Conservation (phyloP, 37 sponge, comb jelly and placozoan species). For the Ephydatia muelleri region DNA sequence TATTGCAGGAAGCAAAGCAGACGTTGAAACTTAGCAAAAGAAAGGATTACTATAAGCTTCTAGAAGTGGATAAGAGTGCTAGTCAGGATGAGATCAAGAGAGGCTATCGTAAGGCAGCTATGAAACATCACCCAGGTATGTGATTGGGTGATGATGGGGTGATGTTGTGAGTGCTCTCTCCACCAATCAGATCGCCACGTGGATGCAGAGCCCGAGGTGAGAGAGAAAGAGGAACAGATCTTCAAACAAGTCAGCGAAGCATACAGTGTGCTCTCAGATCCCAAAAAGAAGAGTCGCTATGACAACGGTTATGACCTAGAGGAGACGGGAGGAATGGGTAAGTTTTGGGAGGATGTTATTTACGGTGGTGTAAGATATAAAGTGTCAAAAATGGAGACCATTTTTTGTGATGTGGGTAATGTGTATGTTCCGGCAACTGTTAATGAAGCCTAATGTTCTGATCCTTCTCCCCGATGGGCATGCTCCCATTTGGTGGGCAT, state of each 20-base stretch:
- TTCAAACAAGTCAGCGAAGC: constrained; percentile 99
- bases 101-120: constrained; percentile 87
- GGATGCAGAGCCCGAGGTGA: constrained; percentile 63
- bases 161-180: neutral
- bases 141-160: neutral
- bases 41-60: constrained; percentile 98
- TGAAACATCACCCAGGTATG: constrained; percentile 88
- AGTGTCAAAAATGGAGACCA: neutral
- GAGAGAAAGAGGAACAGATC: constrained; percentile 73
- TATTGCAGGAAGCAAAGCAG: constrained; percentile 73
- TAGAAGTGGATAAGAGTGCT: constrained; percentile 68
- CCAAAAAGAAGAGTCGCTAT: constrained; percentile 81
- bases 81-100: constrained; percentile 94
- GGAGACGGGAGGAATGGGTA: constrained; percentile 71
- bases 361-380: no score
- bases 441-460: no score
- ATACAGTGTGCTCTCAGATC: constrained; percentile 89
- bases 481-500: neutral
- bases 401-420: no score
- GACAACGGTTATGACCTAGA: constrained; percentile 96
- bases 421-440: no score
- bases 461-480: no score
- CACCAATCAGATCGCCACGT: constrained; percentile 67
- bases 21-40: constrained; percentile 84
- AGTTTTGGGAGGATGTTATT: neutral